Conservation (phyloP, 2,888 invertebrate species). For the Macrophya annulata region DNA sequence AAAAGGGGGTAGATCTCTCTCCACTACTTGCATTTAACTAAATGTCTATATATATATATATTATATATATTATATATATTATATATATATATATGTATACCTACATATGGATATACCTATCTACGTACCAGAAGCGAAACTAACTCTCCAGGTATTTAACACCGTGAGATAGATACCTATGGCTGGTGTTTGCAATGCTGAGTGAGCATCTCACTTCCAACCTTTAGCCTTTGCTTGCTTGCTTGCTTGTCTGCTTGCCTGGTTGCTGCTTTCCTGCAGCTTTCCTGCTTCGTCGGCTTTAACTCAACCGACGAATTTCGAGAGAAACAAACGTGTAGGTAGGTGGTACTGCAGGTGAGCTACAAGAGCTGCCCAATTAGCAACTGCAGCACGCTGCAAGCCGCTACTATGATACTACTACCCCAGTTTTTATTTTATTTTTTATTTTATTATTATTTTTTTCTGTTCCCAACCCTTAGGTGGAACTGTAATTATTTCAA, state of each 20-base stretch:
- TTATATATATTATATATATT: too few species aligned
- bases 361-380: constrained; percentile 72
- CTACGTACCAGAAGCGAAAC: constrained; percentile 43
- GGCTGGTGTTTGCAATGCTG: constrained; percentile 67
- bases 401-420: neutral
- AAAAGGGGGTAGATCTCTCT: neutral
- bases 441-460: neutral
- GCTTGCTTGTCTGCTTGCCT: constrained; percentile 51
- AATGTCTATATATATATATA: neutral
- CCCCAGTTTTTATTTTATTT: neutral
- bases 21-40: neutral
- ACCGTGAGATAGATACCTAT: constrained; percentile 48
- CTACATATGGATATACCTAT: constrained; percentile 4
- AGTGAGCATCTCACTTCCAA: constrained; percentile 64
- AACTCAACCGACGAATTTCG: constrained; percentile 40
- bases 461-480: neutral
- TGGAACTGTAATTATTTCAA: constrained; percentile 22
- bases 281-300: constrained; percentile 10
- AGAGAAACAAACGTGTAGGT: constrained; percentile 33
- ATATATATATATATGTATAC: too few species aligned
- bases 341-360: neutral
- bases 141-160: constrained; percentile 59
- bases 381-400: constrained; percentile 54
- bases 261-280: too few species aligned
- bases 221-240: constrained; percentile 61